Percentiles rank a stretch among this genome's conserved stretches.
Conservation (phyloP, 2,888 invertebrate genomes). For the Drosophila atroscutellata region DNA sequence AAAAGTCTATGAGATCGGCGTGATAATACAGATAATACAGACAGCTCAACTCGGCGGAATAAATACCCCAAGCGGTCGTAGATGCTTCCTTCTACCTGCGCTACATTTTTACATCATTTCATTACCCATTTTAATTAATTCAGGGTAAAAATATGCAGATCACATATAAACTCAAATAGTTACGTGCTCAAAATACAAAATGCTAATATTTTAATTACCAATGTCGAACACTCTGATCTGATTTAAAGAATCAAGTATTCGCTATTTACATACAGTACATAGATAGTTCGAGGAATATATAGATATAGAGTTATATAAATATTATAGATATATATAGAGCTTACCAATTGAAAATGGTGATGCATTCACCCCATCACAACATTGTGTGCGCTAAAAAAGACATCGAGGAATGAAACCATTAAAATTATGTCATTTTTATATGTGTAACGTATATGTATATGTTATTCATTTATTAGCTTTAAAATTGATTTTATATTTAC, state of each 20-base stretch:
- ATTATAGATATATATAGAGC: conserved; percentile 1
- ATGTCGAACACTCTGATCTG: not conserved
- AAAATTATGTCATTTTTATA: not conserved
- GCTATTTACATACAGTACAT: not conserved
- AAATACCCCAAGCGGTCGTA: not conserved
- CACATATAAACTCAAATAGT: not conserved
- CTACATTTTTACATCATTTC: not conserved
- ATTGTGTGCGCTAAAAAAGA: conserved; percentile 38
- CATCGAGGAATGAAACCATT: not conserved
- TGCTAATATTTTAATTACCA: not conserved
- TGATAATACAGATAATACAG: not conserved
- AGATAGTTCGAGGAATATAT: not conserved
- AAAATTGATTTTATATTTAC: too few species aligned
- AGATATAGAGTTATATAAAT: not conserved
- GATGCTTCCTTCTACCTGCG: not conserved
- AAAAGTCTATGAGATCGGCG: not conserved
- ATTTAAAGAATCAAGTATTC: not conserved
- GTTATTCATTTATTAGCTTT: too few species aligned
- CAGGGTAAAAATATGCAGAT: not conserved
- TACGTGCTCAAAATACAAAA: not conserved
- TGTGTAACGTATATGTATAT: not conserved
- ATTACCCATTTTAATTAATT: not conserved
- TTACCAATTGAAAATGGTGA: conserved; percentile 48
- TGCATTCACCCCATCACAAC: conserved; percentile 49
- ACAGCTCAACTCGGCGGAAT: not conserved